Evolutionary conservation across 1,140 invertebrate species (phyloP).

Genomic region (Drosophila cardini): DNA sequence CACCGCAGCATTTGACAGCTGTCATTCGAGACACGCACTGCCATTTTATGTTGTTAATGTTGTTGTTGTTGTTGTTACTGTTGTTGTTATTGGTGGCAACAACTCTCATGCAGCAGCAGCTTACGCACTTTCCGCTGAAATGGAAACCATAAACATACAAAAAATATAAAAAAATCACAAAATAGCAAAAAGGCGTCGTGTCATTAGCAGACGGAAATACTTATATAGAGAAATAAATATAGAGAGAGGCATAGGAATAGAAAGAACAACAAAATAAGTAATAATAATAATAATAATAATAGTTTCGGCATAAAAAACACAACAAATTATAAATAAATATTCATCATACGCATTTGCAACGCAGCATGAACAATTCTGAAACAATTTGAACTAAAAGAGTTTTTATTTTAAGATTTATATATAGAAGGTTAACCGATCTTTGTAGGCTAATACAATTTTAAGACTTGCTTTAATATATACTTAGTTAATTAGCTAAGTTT

Average conservation of each 20-base stretch:
- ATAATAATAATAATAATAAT: constrained; percentile 33
- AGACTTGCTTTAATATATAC: too few relatives aligned
- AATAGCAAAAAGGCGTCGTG: constrained; percentile 40
- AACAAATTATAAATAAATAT: constrained; percentile 51
- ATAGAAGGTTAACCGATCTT: too few relatives aligned
- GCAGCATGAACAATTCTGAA: neutral
- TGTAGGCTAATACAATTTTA: too few relatives aligned
- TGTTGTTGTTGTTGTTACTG: constrained; percentile 7
- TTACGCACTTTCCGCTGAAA: constrained; percentile 73
- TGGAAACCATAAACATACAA: constrained; percentile 56
- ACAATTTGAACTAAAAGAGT: neutral
- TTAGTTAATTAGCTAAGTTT: too few relatives aligned
- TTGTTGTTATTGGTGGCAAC: constrained; percentile 16
- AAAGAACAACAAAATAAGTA: constrained; percentile 21
- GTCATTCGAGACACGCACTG: constrained; percentile 68
- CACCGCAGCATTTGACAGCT: constrained; percentile 72
- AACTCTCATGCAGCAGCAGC: constrained; percentile 70
- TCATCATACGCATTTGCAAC: constrained; percentile 56
- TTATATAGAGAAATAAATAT: constrained; percentile 32
- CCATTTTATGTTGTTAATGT: constrained; percentile 44
- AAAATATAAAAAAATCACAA: constrained; percentile 37
- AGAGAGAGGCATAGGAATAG: constrained; percentile 14
- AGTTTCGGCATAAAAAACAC: constrained; percentile 31
- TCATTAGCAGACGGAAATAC: constrained; percentile 71
- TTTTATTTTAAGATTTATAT: neutral